Conservation (phyloP, 2,888 invertebrate genomes). For the Sisyra nigra region DNA sequence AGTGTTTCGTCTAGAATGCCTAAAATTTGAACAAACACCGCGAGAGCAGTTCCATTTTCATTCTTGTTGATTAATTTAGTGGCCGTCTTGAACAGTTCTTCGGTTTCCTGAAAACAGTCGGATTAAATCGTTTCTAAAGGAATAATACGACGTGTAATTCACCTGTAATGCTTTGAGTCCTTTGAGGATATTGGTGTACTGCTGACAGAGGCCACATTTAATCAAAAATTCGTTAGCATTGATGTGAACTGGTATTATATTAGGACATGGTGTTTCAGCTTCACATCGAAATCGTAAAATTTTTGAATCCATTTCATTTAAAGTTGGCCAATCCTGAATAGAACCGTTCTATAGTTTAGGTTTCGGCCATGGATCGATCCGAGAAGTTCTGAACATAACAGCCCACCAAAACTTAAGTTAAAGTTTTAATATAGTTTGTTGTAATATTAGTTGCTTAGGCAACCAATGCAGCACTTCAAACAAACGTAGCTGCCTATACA, state of each 20-base stretch:
- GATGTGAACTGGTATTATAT: slow-evolving; percentile 43
- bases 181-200: slow-evolving; percentile 54
- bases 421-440: no score
- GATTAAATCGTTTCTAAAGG: slow-evolving; percentile 1
- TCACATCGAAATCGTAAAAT: slow-evolving; percentile 54
- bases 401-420: neutral
- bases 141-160: slow-evolving; percentile 9
- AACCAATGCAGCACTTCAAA: no score
- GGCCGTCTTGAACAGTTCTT: slow-evolving; percentile 45
- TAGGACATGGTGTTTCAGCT: slow-evolving; percentile 43
- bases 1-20: slow-evolving; percentile 50
- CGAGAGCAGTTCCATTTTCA: slow-evolving; percentile 43
- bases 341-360: neutral
- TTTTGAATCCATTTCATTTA: slow-evolving; percentile 51
- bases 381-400: neutral
- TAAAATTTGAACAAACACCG: slow-evolving; percentile 45
- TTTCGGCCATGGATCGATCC: no score
- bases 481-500: no score
- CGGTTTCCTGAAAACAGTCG: slow-evolving; percentile 42
- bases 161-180: slow-evolving; percentile 57
- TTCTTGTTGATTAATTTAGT: slow-evolving; percentile 42
- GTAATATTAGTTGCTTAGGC: no score
- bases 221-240: slow-evolving; percentile 53
- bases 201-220: slow-evolving; percentile 47
- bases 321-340: slow-evolving; percentile 54